Conservation (phyloP, 2,797 vertebrate genomes). For the Catamblyrhynchus diadema region DNA sequence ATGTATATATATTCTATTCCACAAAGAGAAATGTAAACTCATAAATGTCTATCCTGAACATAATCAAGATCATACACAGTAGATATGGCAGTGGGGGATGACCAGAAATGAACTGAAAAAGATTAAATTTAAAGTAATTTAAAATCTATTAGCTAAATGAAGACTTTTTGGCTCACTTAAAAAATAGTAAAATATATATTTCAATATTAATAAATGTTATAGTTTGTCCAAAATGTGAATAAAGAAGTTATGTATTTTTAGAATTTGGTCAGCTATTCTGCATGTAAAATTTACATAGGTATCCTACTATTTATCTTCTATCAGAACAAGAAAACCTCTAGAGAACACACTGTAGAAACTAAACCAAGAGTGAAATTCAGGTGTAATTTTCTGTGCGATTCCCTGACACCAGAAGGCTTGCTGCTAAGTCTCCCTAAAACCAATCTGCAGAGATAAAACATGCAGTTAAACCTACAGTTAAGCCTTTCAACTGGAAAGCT, state of each 20-base stretch:
- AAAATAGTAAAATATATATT: background rate
- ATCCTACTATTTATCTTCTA: background rate
- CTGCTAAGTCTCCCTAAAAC: background rate
- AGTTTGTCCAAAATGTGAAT: background rate
- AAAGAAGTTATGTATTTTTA: background rate
- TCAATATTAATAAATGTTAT: background rate
- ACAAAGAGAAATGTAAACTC: background rate
- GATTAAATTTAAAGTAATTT: background rate
- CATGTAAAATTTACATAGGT: background rate
- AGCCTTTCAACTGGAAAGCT: background rate
- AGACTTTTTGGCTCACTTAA: background rate
- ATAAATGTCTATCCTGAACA: background rate
- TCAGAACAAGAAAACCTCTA: background rate
- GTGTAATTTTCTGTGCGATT: background rate
- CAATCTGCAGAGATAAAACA: background rate
- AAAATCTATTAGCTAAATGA: background rate
- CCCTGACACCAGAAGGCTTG: background rate
- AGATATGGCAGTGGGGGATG: accelerated
- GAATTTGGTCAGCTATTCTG: background rate
- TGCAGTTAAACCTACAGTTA: background rate
- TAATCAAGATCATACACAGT: background rate
- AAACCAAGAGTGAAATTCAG: background rate
- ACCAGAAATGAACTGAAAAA: background rate
- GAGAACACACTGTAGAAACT: background rate
- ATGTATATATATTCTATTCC: background rate